These are phyloP conservation scores for Drosophila truncata DNA, from an alignment of 1,140 invertebrate species.

Conservation along the genomic window DNA sequence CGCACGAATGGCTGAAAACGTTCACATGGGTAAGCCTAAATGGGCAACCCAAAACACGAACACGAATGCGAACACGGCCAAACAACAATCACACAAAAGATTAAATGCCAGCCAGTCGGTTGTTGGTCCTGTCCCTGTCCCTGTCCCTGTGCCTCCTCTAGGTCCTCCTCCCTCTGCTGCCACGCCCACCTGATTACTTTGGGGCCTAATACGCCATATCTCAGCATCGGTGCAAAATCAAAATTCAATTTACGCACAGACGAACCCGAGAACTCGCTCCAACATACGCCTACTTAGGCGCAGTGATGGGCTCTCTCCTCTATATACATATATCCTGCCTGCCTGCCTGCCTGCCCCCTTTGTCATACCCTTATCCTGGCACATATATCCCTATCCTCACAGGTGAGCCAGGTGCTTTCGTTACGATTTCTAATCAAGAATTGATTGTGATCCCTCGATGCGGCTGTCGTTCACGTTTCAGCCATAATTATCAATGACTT, in stretches of 20 bases:
- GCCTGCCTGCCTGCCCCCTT: neutral
- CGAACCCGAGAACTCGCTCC: conserved; percentile 33
- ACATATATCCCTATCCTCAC: conserved; percentile 3
- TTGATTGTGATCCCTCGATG: conserved; percentile 83
- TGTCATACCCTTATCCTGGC: neutral
- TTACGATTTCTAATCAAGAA: conserved; percentile 83
- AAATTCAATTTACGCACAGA: conserved; percentile 83
- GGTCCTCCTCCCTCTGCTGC: neutral
- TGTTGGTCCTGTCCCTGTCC: neutral
- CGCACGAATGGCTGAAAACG: conserved; percentile 42
- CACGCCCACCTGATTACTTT: conserved; percentile 72
- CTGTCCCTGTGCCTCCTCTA: neutral
- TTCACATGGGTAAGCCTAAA: conserved; percentile 78
- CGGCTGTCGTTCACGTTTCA: conserved; percentile 83
- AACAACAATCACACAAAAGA: conserved; percentile 75
- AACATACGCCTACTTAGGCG: conserved; percentile 48
- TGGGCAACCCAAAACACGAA: conserved; percentile 79
- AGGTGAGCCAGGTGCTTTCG: conserved; percentile 51
- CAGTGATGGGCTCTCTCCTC: conserved; percentile 13
- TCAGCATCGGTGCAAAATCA: conserved; percentile 83
- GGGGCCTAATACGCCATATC: conserved; percentile 82
- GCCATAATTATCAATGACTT: conserved; percentile 84
- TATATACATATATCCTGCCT: neutral
- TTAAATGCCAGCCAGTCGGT: conserved; percentile 68
- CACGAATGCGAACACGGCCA: conserved; percentile 59